Evolutionary conservation across 2,888 invertebrate species (phyloP).

Genomic region (Tridacna gigas): DNA sequence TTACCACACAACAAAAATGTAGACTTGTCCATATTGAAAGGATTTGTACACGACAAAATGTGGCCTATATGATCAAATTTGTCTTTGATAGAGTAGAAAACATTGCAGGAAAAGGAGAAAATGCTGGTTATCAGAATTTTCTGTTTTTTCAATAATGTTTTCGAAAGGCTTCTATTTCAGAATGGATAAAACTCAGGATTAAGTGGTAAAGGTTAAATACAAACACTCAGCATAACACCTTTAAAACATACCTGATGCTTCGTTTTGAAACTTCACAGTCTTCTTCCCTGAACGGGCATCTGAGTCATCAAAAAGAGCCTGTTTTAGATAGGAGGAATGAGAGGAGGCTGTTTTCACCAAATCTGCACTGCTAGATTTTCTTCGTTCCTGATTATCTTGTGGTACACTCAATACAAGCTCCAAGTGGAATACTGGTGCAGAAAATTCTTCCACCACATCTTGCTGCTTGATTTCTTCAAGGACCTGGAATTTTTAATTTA

Average conservation of each 20-base stretch:
- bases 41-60: too few species aligned
- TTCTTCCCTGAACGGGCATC: slow-evolving; percentile 61
- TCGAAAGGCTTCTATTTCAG: too few species aligned
- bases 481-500: slow-evolving; percentile 66
- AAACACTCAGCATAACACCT: not conserved
- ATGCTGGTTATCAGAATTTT: too few species aligned
- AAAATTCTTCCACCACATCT: slow-evolving; percentile 79
- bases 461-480: slow-evolving; percentile 79
- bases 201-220: not conserved
- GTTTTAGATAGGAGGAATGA: slow-evolving; percentile 53
- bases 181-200: too few species aligned
- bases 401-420: slow-evolving; percentile 79
- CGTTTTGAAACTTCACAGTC: slow-evolving; percentile 67
- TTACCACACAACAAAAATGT: too few species aligned
- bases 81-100: too few species aligned
- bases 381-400: slow-evolving; percentile 21
- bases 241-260: slow-evolving; percentile 53
- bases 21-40: too few species aligned
- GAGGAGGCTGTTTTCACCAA: slow-evolving; percentile 40
- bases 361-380: slow-evolving; percentile 29
- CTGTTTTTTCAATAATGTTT: too few species aligned
- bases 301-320: slow-evolving; percentile 52
- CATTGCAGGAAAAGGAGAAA: too few species aligned
- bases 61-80: too few species aligned
- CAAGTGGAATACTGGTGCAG: slow-evolving; percentile 79